These are phyloP conservation scores for Microcaecilia unicolor DNA, from an alignment of 2,797 vertebrate species.

Conservation along the genomic window DNA sequence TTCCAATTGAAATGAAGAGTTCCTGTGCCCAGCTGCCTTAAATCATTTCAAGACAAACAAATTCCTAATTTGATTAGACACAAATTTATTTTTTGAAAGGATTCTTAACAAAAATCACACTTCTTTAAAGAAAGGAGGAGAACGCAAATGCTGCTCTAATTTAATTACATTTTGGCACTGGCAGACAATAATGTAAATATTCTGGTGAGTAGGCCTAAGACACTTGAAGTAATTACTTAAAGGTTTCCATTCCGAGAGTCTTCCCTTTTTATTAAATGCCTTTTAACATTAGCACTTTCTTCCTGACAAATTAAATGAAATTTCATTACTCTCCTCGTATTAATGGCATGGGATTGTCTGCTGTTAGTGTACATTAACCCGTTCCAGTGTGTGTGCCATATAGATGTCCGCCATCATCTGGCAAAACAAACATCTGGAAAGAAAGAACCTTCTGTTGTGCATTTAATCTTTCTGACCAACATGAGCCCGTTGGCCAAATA, in stretches of 20 bases:
- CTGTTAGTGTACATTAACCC: slow-evolving; percentile 69
- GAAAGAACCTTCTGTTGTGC: background rate
- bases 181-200: slow-evolving; percentile 97
- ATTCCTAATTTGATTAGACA: slow-evolving; percentile 38
- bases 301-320: slow-evolving; percentile 99
- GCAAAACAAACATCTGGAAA: background rate
- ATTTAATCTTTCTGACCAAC: background rate
- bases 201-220: slow-evolving; percentile 80
- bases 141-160: slow-evolving; percentile 82
- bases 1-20: too few species aligned
- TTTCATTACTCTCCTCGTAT: slow-evolving; percentile 95
- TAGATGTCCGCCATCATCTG: slow-evolving; percentile 2
- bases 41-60: slow-evolving; percentile 26
- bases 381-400: slow-evolving; percentile 26
- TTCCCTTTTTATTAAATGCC: slow-evolving; percentile 81
- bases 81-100: slow-evolving; percentile 16
- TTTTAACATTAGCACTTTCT: slow-evolving; percentile 99
- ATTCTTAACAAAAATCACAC: slow-evolving; percentile 67
- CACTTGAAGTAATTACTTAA: slow-evolving; percentile 96
- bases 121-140: slow-evolving; percentile 61
- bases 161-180: slow-evolving; percentile 86
- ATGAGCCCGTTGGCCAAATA: background rate
- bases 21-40: too few species aligned
- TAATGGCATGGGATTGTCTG: slow-evolving; percentile 91
- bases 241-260: slow-evolving; percentile 86